Base-by-base conservation (phyloP, 2,113 vertebrate genomes). In the Limanda limanda region DNA sequence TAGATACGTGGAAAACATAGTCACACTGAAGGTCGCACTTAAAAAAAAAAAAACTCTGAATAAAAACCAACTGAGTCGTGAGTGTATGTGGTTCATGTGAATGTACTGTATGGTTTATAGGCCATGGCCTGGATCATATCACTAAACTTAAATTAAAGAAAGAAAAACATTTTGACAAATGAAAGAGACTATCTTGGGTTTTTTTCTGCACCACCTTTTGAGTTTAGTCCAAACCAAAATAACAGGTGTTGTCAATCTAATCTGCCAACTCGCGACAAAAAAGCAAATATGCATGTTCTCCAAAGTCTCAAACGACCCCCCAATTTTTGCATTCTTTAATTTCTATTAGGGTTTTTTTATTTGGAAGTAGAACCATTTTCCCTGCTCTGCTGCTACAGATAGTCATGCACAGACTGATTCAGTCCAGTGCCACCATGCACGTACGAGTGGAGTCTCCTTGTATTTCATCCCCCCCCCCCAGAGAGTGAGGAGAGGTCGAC, bases 401-500 rank as follows among this genome's bases (percentile, higher is more conserved):
- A 31, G 31, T 31, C 31, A 31, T 31, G 27, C 5, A 31, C 27
- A 31, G 27, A 31, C 27, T 5, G 5, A 1, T 31, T 7, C 37
- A 68, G 27, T 25, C 20, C 3, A 66, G 17, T 23, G 14, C 45
- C 76, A 52, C 42, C 6, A 55, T 40, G 15, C 57, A 23, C 31
- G 55, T 23, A 40, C 40, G 40, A 79, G 72, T 58, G 25, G 60
- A 21, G 51, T 78, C 56, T 72, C 40, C 68, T 63, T 8, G 47
- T 17, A 18, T 20, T 51, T 18, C n/a, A 20, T 42, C 17, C 2
- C 48, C 51, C 56, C 35, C 35, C 76, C 48, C n/a, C 70, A 42
- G 57, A 78, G 58, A 79, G 69, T 81, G 70, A 77, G 74, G 61
- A 73, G 58, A 86, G 73, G 58, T 82, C 51, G 27, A 78, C 68